Evolutionary conservation across 2,797 vertebrate species (phyloP), one percentile per base, ranked within the genome.

Genomic region (Chaunax sp.): DNA sequence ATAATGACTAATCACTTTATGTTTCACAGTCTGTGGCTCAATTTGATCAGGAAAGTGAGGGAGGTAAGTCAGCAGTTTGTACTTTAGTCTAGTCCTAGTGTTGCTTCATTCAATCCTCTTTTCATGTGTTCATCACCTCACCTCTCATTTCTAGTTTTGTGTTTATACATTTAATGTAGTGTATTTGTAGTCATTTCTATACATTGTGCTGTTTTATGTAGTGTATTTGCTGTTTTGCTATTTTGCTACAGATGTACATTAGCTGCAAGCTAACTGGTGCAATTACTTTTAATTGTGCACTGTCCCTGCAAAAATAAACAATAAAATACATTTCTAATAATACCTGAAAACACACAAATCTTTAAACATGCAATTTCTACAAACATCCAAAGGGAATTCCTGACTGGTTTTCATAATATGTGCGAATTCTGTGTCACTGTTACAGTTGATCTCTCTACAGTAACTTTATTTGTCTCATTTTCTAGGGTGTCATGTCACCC

Each of bases 21-120:
- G 44, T 67, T 78, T 62, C 57, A 73, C 87, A 96, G 95, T 72
- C 82, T 94, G 41, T 96, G 95, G 95, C 81, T 95, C 69, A 93
- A 90, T 23, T 37, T 95, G 55, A 90, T 95, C 70, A 91, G 91
- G 51, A 96, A 95, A 84, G 92, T 95, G 49, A 94, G 92, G 88
- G 95, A 96, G 93, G 95, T 95, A 73, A 94, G 94, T 74, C 20
- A 15, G 8, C 16, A n/a, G 16, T 22, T 69, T 58, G 35, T 20
- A 5, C 37, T 23, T 25, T 20, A 64, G 28, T 35, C 45, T 51
- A 4, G n/a, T 16, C 7, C 43, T 26, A 2, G 6, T 60, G 16
- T 61, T 28, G 4, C 37, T 60, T 52, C 14, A 15, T 19, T 56
- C 20, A 50, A 9, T 8, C 37, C 20, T 35, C 22, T 38, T 33